Evolutionary conservation across 2,113 vertebrate genomes (phyloP), one percentile per base, ranked within the genome.

Genomic region (Gambusia affinis): DNA sequence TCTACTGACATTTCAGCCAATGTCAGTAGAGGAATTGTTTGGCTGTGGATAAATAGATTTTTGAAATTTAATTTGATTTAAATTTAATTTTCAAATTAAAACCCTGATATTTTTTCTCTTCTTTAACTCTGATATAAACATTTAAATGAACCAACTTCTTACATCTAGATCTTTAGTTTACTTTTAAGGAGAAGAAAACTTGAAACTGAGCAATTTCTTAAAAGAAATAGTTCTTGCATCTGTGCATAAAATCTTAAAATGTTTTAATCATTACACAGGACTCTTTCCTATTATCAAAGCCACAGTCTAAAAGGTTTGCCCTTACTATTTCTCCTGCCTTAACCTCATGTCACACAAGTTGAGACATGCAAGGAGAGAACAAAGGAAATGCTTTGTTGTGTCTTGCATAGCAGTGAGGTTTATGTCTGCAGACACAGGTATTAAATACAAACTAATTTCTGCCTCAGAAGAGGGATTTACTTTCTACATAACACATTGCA

Each of bases 341-440:
- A 30, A 70, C 37, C 61, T 65, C 19, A 54, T 68, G 28, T 51
- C 42, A 70, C 57, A 57, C 22, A 37, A 70, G 64, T 66, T 60
- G n/a, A 83, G 37, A 79, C 60, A 3, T 72, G 78, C 27, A 33
- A 70, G 60, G n/a, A 22, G 62, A 85, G 69, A 76, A 75, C 73
- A 80, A 80, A 71, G 60, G 57, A 78, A 69, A 28, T 82, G 29
- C 78, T 28, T 30, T 72, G 60, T 70, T 78, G 61, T 73, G 60
- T 39, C 60, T 44, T 61, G 66, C 14, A 65, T 47, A 51, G 31
- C 65, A 78, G 22, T 54, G 73, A 63, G 67, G 82, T 73, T 72
- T 35, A 70, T 42, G 79, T 75, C 37, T 54, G 60, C 60, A 17
- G 22, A 72, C 24, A 79, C 88, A 79, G 60, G 82, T 73, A 67